These are phyloP conservation scores for Australoheros facetus DNA, from an alignment of 2,797 vertebrate genomes.

Conservation along the genomic window DNA sequence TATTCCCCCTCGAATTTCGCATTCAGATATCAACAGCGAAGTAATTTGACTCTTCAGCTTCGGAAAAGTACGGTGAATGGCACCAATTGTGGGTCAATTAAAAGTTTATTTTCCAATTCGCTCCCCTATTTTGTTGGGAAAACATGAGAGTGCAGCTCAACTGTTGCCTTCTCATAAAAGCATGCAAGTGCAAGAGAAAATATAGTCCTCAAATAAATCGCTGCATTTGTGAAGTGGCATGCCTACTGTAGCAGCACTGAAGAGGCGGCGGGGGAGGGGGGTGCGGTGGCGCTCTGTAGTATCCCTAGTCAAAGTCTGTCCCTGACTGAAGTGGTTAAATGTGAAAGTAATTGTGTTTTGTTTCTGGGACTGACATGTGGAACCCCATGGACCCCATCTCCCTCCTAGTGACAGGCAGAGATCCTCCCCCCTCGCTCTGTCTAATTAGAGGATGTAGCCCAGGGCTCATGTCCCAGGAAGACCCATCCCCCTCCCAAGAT, in stretches of 20 bases:
- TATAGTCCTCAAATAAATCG: constrained; percentile 47
- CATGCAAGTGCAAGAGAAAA: constrained; percentile 29
- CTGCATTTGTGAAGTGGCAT: constrained; percentile 52
- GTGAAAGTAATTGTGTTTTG: constrained; percentile 84
- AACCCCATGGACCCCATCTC: constrained; percentile 83
- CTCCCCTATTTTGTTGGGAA: constrained; percentile 28
- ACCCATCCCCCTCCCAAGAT: constrained; percentile 83
- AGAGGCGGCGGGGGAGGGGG: not conserved
- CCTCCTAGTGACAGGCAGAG: constrained; percentile 85
- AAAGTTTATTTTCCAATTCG: constrained; percentile 33
- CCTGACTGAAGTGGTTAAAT: constrained; percentile 80
- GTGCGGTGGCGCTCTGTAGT: constrained; percentile 37
- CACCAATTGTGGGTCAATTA: constrained; percentile 37
- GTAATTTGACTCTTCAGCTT: constrained; percentile 51
- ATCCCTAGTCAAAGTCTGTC: constrained; percentile 72
- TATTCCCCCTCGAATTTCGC: constrained; percentile 50
- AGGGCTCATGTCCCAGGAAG: constrained; percentile 84
- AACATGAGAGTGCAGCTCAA: constrained; percentile 23
- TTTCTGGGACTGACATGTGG: constrained; percentile 82
- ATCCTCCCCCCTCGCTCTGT: constrained; percentile 83
- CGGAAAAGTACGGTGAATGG: constrained; percentile 24
- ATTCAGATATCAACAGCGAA: constrained; percentile 27
- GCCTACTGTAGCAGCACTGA: constrained; percentile 27
- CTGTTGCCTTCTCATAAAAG: not conserved
- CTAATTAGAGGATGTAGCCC: constrained; percentile 88